Evolutionary conservation across 2,888 invertebrate genomes (phyloP), one percentile per base, ranked within the genome.

Genomic region (Marasmarcha lunaedactyla): DNA sequence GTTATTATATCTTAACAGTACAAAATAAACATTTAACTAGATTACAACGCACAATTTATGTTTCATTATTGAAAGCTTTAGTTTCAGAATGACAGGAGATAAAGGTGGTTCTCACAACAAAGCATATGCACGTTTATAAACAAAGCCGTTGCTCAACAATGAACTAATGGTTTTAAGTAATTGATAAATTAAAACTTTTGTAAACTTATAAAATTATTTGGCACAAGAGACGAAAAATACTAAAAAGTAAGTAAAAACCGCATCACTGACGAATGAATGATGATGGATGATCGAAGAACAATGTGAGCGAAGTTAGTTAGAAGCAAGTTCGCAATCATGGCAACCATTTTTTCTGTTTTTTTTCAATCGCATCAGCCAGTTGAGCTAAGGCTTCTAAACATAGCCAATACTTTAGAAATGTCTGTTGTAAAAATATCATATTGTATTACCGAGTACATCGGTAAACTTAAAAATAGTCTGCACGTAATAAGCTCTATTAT

Each of bases 31-130:
- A 30, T 9, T 30, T 30, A 30, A 7, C 11, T 30, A 30, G 30
- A 3, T 30, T 30, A 3, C 3, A 30, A 30, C 30, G 30, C 9
- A 58, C 57, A 72, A 70, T 67, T 65, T 71, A 65, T 59, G 68
- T 77, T 74, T 73, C 78, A 83, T 79, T 76, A 71, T 77, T 64
- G 63, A 72, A 71, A 77, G 65, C 63, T 63, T 63, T 59, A 68
- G 20, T 57, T 66, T 71, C 67, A 71, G 61, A 70, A 71, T 83
- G 83, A 81, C 81, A 83, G 79, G 60, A 81, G 79, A 73, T 83
- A 79, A 73, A 81, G 79, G 79, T 78, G 79, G 77, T 77, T 72
- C 81, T 79, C 77, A 83, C 78, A 81, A 81, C 83, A 83, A 83
- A 83, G 81, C 83, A 76, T 77, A 79, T 71, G 78, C 73, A 77